A percentile compares a stretch with the other conserved stretches of the same genome.
phyloP scores from a whole-genome alignment of 2,113 vertebrate species.

The Zosterops pallidus region DNA sequence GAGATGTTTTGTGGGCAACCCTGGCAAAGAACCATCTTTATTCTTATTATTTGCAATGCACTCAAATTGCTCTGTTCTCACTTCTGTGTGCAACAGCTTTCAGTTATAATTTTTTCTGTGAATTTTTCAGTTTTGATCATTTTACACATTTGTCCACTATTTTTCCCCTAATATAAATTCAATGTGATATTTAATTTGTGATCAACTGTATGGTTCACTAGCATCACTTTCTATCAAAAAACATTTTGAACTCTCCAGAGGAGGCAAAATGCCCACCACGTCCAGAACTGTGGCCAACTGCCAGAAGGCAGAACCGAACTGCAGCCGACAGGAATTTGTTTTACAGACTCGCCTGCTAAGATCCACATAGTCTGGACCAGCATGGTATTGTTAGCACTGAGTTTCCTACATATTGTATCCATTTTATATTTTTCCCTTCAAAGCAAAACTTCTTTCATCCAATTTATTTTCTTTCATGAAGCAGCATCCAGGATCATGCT shows the following conservation, averaged over 20 bases:
- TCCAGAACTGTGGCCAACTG: not conserved
- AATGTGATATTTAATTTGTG: not conserved
- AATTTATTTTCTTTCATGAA: not conserved
- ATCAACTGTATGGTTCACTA: not conserved
- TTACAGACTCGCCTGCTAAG: not conserved
- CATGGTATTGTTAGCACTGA: not conserved
- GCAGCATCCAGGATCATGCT: not conserved
- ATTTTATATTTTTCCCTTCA: not conserved
- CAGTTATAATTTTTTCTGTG: not conserved
- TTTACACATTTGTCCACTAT: not conserved
- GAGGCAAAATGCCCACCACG: not conserved
- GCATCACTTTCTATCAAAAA: not conserved
- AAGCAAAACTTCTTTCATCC: not conserved
- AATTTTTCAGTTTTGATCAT: not conserved
- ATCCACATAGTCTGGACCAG: not conserved
- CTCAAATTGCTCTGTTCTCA: not conserved
- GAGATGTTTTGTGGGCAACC: not conserved
- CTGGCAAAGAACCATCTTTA: not conserved
- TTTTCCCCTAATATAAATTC: not conserved
- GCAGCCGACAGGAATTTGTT: not conserved
- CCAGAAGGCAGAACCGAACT: not conserved
- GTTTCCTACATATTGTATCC: not conserved
- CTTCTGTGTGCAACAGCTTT: not conserved
- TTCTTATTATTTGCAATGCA: not conserved
- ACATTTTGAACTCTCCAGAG: not conserved